phyloP scores from a whole-genome alignment of 2,113 vertebrate genomes.

The Cygnus buccinator region DNA sequence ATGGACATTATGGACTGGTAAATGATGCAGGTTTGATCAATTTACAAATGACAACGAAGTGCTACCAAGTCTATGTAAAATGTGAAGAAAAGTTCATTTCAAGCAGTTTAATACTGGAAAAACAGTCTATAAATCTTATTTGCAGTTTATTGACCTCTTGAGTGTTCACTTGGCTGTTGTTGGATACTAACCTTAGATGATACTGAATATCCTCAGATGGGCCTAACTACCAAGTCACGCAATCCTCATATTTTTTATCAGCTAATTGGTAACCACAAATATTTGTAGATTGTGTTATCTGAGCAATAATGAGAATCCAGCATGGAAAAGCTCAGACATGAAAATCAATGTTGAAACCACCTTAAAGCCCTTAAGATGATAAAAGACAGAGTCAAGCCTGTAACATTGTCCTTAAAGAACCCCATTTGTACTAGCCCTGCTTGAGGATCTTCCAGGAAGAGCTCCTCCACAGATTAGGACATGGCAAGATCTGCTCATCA shows the following conservation, averaged over 20 bases:
- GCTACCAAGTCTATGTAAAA: neutral
- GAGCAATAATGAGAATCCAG: constrained; percentile 72
- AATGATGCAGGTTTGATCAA: neutral
- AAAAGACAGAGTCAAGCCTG: constrained; percentile 70
- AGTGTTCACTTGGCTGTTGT: neutral
- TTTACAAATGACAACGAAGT: neutral
- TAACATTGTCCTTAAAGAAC: constrained; percentile 71
- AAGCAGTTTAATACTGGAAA: neutral
- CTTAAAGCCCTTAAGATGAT: constrained; percentile 73
- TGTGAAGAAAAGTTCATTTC: neutral
- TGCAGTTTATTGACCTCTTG: constrained; percentile 30
- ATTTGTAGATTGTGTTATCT: constrained; percentile 74
- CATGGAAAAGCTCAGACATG: constrained; percentile 74
- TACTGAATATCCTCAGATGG: constrained; percentile 46
- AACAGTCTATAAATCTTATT: neutral
- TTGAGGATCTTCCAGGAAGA: neutral
- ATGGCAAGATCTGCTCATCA: neutral
- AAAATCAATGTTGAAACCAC: constrained; percentile 78
- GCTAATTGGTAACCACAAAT: constrained; percentile 75
- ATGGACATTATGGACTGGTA: neutral
- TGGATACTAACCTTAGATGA: constrained; percentile 51
- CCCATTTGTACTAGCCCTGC: neutral
- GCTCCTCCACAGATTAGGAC: neutral
- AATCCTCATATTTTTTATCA: constrained; percentile 59
- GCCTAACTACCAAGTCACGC: constrained; percentile 40